Base-by-base conservation (phyloP, 1,140 invertebrate species). In the Berghia stephanieae region DNA sequence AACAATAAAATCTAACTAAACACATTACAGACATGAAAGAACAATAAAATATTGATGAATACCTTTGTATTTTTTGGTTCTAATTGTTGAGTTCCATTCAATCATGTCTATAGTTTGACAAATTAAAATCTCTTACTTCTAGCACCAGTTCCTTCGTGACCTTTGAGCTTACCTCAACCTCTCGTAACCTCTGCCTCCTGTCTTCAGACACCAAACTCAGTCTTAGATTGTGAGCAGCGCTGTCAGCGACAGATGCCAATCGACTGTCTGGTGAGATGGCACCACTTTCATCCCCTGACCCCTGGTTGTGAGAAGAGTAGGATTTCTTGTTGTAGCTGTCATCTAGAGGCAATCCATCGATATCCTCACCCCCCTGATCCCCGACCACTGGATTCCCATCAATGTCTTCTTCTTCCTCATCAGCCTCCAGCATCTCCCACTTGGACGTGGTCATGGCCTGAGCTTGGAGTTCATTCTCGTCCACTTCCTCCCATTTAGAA, bases 401-500 rank as follows among this genome's bases (percentile, higher is more conserved):
- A 68, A 86, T 84, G 24, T 84, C 85, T 16, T 80, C 83, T 18
- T 83, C 86, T 49, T 88, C 85, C 8, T 85, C 79, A 43, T 87
- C 85, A n/a, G 87, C 86, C 81, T 93, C 93, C 74, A 94, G 88
- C 83, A 93, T 89, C 84, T 96, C 95, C 95, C 95, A 96, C 87
- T 96, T 96, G 78, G 94, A 95, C 2, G 94, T 95, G 1, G 95
- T 96, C 91, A 96, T 95, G 31, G 94, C 89, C 89, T 96, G 95
- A 21, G 94, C 94, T 88, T 96, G 94, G 38, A 95, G 92, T 87
- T 94, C 92, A 84, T 86, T 81, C 78, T 89, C 86, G 90, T 97
- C 96, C 6, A 98, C 95, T 38, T 94, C 96, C 92, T 99, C 97
- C 97, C 97, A 99, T 86, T 96, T 95, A 0, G 96, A 97, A 10